Evolutionary conservation across 2,113 vertebrate genomes (phyloP), one percentile per base, ranked within the genome.

Genomic region (Grus americana): DNA sequence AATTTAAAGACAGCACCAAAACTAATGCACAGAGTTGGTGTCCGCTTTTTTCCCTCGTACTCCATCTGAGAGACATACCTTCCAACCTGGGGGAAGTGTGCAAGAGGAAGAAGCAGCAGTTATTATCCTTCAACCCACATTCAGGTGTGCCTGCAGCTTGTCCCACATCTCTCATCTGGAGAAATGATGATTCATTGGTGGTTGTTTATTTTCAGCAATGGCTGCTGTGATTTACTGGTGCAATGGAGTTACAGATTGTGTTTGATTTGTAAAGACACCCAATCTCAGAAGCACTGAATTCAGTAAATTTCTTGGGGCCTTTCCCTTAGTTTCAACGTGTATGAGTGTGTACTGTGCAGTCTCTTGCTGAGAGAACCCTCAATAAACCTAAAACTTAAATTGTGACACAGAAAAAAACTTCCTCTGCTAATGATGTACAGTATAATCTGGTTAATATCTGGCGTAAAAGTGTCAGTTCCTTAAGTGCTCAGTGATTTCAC

Each of bases 1-100:
- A 86, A 88, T 92, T 94, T 88, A 91, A 93, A 92, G 58, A 73
- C 42, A 66, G 6, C 54, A 75, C 27, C 27, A 78, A 86, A 93
- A 83, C 26, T 46, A 78, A 52, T 34, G 20, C 47, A 71, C 11
- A 57, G 23, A 86, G 72, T 42, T 29, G 52, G 2, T n/a, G 14
- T 34, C 50, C 21, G 18, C 30, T 79, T 67, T 13, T 46, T 79
- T 84, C 19, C 59, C 11, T 92, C 47, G 10, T 70, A 46, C 22
- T 67, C 36, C 36, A 42, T 46, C 44, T 4, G 3, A 91, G n/a
- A 47, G 18, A 78, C 26, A 46, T 24, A 61, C 11, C 11, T 74
- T 85, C 44, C 26, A 75, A n/a, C 11, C 14, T 19, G 10, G 16
- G 16, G 26, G 8, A 44, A 78, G 6, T 12, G 22, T 65, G 32